A percentile compares a stretch with the other conserved stretches of the same genome.
These are phyloP conservation scores for human (Homo sapiens) DNA, from an alignment of 2,113 vertebrate genomes.

Conservation along the genomic window GRCh38 chr4:138907501-138908000, in stretches of 20 bases:
- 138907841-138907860: not conserved
- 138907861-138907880: not conserved
- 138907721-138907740: not conserved
- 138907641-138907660: not conserved
- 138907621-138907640: rapidly evolving
- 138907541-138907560: not conserved
- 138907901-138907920: not conserved
- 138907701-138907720: not conserved
- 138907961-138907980: not conserved
- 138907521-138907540: not conserved
- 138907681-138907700: not conserved
- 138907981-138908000: not conserved
- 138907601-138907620: not conserved
- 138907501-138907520: not conserved
- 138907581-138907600: not conserved
- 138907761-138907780: not conserved
- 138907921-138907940: not conserved
- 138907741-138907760: not conserved
- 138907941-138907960: not conserved
- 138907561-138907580: not conserved
- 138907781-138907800: not conserved
- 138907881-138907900: not conserved
- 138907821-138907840: not conserved
- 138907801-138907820: not conserved
- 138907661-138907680: not conserved